phyloP scores from a whole-genome alignment of 2,888 invertebrate species.

The Pimpla rufipes region DNA sequence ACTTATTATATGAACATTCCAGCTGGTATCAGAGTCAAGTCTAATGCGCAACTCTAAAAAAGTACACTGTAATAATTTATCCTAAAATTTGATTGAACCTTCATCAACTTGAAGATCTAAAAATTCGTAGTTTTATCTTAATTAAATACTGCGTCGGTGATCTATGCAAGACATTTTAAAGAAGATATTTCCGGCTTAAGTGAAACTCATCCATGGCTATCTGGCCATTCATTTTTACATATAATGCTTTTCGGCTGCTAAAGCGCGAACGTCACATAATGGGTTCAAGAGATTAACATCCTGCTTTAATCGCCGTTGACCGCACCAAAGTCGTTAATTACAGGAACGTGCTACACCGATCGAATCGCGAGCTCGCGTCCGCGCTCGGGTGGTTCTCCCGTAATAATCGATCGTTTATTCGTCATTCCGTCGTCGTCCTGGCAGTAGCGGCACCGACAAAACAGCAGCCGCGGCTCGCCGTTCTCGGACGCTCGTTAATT shows the following conservation, averaged over 20 bases:
- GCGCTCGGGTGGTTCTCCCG: slow-evolving; percentile 10
- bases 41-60: no score
- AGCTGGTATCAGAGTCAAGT: no score
- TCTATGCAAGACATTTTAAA: no score
- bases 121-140: no score
- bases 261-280: neutral
- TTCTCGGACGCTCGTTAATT: slow-evolving; percentile 58
- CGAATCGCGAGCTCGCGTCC: neutral
- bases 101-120: no score
- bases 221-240: no score
- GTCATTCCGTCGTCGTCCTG: slow-evolving; percentile 40
- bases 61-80: no score
- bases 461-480: slow-evolving; percentile 23
- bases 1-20: no score
- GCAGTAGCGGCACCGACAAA: slow-evolving; percentile 35
- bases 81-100: neutral
- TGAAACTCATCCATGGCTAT: no score
- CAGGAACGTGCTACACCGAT: slow-evolving; percentile 28
- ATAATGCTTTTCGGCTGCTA: neutral
- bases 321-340: slow-evolving; percentile 50
- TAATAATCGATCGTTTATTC: slow-evolving; percentile 58
- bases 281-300: slow-evolving; percentile 26
- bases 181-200: no score
- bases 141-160: no score
- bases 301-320: slow-evolving; percentile 41